Evolutionary conservation across 30 jellyfish, hydroid and myxozoan species (phyloP).

Genomic region (Euphysa ruthae): DNA sequence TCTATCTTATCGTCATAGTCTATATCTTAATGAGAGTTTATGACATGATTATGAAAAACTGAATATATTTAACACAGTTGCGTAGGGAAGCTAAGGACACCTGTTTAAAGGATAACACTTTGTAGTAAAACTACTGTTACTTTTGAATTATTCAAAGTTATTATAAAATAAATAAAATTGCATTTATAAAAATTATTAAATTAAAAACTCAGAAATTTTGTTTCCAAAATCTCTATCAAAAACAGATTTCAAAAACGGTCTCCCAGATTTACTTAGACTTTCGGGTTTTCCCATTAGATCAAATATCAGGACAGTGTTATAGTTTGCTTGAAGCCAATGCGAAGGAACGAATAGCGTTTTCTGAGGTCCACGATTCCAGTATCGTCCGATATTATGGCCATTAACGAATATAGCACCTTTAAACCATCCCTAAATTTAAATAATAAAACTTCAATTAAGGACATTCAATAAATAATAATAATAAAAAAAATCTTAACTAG

Average conservation of each 20-base stretch:
- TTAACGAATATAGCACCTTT: conserved; percentile 88
- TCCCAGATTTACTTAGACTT: neutral
- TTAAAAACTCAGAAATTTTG: neutral
- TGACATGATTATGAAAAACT: too few species aligned
- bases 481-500: too few species aligned
- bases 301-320: conserved; percentile 55
- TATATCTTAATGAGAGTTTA: too few species aligned
- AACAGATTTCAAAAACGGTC: neutral
- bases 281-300: conserved; percentile 57
- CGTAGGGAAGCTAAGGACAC: too few species aligned
- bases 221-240: conserved; percentile 14
- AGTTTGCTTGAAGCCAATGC: conserved; percentile 39
- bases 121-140: too few species aligned
- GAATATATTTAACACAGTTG: too few species aligned
- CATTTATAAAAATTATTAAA: too few species aligned
- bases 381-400: conserved; percentile 84
- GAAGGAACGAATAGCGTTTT: conserved; percentile 68
- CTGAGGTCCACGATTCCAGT: conserved; percentile 91
- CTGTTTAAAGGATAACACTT: too few species aligned
- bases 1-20: too few species aligned
- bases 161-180: too few species aligned
- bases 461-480: neutral
- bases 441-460: neutral
- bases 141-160: too few species aligned
- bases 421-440: conserved; percentile 70